phyloP scores from a whole-genome alignment of 2,888 invertebrate species.

The Abscondita cerata region DNA sequence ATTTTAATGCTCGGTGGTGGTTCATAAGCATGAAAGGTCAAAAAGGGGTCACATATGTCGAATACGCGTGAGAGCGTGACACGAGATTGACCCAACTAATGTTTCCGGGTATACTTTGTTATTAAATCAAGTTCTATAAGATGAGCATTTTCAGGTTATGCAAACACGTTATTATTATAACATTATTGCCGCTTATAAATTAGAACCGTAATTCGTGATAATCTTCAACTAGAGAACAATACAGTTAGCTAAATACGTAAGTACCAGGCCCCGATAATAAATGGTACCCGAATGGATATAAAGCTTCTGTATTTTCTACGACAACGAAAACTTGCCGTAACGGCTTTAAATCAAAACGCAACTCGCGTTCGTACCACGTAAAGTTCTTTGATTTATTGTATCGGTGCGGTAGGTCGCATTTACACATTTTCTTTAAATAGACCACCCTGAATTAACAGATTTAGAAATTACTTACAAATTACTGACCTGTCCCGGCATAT shows the following conservation, averaged over 20 bases:
- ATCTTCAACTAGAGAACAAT: constrained; percentile 12
- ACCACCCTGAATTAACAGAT: constrained; percentile 9
- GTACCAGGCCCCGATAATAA: not conserved
- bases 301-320: not conserved
- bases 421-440: constrained; percentile 2
- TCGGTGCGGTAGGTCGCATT: constrained; percentile 21
- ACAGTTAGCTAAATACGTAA: not conserved
- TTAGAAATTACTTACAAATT: not conserved
- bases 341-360: constrained; percentile 13
- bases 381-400: constrained; percentile 20
- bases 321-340: constrained; percentile 1
- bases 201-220: constrained; percentile 7
- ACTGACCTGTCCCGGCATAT: too few species aligned
- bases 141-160: constrained; percentile 26
- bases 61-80: constrained; percentile 35
- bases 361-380: not conserved
- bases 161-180: constrained; percentile 26
- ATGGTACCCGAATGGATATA: not conserved
- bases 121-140: constrained; percentile 31
- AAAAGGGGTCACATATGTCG: constrained; percentile 30
- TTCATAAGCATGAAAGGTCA: constrained; percentile 24
- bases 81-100: constrained; percentile 30
- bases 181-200: constrained; percentile 26
- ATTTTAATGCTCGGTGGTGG: constrained; percentile 13
- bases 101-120: constrained; percentile 34